Base-by-base conservation (phyloP, 2,797 vertebrate genomes). In the Semotilus atromaculatus region DNA sequence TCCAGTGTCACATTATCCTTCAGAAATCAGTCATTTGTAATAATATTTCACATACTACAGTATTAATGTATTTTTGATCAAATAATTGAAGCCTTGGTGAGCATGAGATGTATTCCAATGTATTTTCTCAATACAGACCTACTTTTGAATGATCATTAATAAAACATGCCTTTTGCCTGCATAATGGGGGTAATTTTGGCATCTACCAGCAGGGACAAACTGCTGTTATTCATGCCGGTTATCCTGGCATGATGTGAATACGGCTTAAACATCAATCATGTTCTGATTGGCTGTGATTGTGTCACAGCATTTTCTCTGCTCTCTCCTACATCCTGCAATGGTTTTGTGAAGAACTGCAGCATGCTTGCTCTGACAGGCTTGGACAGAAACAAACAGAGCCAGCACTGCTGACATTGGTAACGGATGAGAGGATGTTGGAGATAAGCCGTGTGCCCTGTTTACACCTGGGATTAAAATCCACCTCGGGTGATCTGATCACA, bases 341-440 rank as follows among this genome's bases (percentile, higher is more conserved):
- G 66, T 19, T 68, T 64, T 64, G 62, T 58, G 74, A 60, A 77
- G 55, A 77, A 43, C 36, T 40, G 36, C 53, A 26, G 74, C 23
- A 16, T 60, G 38, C n/a, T 82, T 86, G 72, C 64, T 81, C 76
- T 86, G 87, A 83, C 86, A 88, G 66, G 85, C 82, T 43, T 26
- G 51, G 60, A 89, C 76, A 10, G 87, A 88, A 60, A 85, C 68
- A 38, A 91, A 89, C 67, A 87, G 74, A 62, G 73, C 26, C 76
- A 55, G 45, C 83, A 89, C 31, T 88, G 85, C 0, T 85, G 77
- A 71, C 90, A 90, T 86, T 88, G 88, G 86, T 89, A 90, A 40
- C 87, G 87, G 58, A 90, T 88, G 23, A 90, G 82, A 31, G 88
- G 88, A 31, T 53, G 38, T 23, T 72, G 29, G 10, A 60, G 53